These are phyloP conservation scores for Macaca fascicularis DNA, from an alignment of 2,113 vertebrate species.

Conservation along the genomic window DNA sequence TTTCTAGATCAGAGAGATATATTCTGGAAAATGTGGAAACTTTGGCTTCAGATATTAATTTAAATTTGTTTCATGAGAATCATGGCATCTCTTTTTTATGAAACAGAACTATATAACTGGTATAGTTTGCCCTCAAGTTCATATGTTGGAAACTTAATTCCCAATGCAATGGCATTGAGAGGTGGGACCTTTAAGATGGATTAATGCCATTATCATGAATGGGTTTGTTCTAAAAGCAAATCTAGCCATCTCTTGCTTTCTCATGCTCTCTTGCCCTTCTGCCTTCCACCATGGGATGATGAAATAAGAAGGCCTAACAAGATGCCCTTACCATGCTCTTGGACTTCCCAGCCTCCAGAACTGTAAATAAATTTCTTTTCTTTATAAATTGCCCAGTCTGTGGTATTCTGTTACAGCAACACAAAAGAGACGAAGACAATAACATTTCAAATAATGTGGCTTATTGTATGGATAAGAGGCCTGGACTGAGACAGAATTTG, in stretches of 20 bases:
- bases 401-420: neutral
- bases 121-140: neutral
- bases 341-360: neutral
- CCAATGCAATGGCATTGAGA: neutral
- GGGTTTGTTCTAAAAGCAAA: neutral
- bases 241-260: neutral
- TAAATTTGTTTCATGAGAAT: neutral
- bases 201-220: neutral
- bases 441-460: neutral
- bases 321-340: neutral
- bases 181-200: neutral
- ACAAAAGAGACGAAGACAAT: neutral
- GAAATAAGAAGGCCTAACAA: neutral
- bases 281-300: neutral
- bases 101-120: neutral
- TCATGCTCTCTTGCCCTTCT: neutral
- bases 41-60: neutral
- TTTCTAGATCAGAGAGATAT: conserved; percentile 1
- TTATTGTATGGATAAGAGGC: neutral
- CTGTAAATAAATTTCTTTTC: neutral
- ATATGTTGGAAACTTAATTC: neutral
- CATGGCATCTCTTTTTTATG: neutral
- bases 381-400: neutral
- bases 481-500: neutral
- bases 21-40: neutral